phyloP scores from a whole-genome alignment of 2,113 vertebrate species.

The Catharus bicknelli region DNA sequence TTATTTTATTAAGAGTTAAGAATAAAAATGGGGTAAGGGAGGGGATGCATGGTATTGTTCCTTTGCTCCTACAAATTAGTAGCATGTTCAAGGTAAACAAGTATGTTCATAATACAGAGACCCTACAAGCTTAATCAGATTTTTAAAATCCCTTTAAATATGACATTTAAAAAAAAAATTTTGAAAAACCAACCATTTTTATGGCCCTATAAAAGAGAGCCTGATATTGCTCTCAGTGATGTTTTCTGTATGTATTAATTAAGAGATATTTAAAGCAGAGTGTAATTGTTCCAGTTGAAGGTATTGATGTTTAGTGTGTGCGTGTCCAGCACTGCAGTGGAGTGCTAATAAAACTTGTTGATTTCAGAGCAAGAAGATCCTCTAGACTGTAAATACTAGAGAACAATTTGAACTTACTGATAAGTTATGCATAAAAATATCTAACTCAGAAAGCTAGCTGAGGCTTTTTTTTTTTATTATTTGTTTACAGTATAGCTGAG shows the following conservation, averaged over 20 bases:
- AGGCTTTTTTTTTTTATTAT: neutral
- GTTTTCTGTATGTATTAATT: neutral
- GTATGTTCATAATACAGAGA: neutral
- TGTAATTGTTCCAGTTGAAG: neutral
- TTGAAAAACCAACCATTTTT: neutral
- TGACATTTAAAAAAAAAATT: neutral
- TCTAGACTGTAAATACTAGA: neutral
- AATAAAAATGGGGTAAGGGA: neutral
- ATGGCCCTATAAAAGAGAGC: neutral
- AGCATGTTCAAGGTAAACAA: neutral
- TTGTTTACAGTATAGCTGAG: neutral
- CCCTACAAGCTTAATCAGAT: neutral
- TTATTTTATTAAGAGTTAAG: neutral
- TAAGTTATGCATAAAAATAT: neutral
- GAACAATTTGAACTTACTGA: neutral
- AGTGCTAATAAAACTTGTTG: neutral
- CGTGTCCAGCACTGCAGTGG: neutral
- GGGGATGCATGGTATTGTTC: neutral
- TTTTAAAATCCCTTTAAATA: neutral
- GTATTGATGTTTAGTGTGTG: neutral
- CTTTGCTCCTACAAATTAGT: neutral
- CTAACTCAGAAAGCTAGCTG: neutral
- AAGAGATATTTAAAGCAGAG: neutral
- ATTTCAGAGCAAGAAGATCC: neutral
- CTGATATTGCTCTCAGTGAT: neutral